phyloP scores from a whole-genome alignment of 2,113 vertebrate genomes.

The Clinocottus analis region DNA sequence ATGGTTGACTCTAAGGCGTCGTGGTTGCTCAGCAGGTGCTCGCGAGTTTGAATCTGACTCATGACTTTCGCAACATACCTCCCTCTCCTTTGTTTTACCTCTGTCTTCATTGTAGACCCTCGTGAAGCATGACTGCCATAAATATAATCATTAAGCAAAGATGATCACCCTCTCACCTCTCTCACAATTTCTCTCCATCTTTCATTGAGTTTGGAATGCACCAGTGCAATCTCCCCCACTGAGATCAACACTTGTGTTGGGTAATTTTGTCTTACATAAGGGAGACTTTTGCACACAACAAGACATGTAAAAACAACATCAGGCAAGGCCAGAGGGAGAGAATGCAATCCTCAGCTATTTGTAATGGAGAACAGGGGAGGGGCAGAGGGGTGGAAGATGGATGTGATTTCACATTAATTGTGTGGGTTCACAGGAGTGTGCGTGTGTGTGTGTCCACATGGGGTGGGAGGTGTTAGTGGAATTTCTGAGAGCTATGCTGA shows the following conservation, averaged over 20 bases:
- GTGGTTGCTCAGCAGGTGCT: constrained; percentile 63
- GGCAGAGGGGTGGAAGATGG: constrained; percentile 65
- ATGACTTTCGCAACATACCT: constrained; percentile 54
- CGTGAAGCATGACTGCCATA: constrained; percentile 64
- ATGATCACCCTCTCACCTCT: constrained; percentile 63
- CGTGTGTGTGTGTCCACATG: constrained; percentile 52
- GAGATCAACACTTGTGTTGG: constrained; percentile 68
- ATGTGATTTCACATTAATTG: constrained; percentile 81
- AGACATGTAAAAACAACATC: constrained; percentile 81
- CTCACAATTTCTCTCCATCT: constrained; percentile 54
- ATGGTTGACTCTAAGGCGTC: constrained; percentile 52
- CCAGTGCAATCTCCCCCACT: constrained; percentile 65
- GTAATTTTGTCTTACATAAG: constrained; percentile 80
- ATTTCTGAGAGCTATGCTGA: constrained; percentile 78
- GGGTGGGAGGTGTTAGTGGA: constrained; percentile 77
- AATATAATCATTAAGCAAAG: constrained; percentile 71
- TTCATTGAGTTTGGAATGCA: constrained; percentile 72
- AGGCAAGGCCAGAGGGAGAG: constrained; percentile 72
- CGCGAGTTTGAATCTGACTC: constrained; percentile 58
- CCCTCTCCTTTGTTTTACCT: constrained; percentile 20
- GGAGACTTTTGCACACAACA: constrained; percentile 75
- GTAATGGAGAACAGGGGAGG: constrained; percentile 73
- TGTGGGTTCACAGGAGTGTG: constrained; percentile 66
- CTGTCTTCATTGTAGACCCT: constrained; percentile 33
- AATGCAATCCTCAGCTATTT: constrained; percentile 80